Evolutionary conservation across 2,113 vertebrate genomes (phyloP).

Genomic region (Galeopterus variegatus): DNA sequence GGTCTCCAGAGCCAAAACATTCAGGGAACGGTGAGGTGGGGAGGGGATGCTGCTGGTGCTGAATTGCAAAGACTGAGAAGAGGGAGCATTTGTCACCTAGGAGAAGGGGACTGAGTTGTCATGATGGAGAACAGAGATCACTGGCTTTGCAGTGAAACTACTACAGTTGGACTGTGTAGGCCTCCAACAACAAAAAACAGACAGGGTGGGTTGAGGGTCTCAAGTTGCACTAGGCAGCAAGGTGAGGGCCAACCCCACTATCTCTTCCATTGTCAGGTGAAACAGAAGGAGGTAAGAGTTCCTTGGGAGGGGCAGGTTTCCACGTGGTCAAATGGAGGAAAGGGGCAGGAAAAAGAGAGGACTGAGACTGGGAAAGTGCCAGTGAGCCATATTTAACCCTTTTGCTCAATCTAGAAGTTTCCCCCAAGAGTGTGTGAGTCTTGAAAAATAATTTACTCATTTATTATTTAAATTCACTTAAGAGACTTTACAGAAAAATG

Average conservation of each 20-base stretch:
- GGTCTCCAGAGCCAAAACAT: background rate
- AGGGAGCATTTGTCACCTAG: background rate
- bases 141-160: background rate
- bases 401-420: background rate
- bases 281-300: background rate
- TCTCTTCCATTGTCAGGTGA: background rate
- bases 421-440: background rate
- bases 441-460: background rate
- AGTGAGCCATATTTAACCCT: background rate
- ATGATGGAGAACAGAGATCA: background rate
- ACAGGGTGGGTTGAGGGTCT: background rate
- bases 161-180: background rate
- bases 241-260: background rate
- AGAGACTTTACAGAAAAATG: background rate
- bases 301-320: background rate
- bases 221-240: accelerated
- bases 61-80: background rate
- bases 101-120: background rate
- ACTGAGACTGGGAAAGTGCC: background rate
- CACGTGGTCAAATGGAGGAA: background rate
- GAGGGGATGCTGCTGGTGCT: background rate
- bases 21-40: background rate
- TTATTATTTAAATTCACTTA: background rate
- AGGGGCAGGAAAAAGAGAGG: background rate
- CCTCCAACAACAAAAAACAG: background rate